Base-by-base conservation (phyloP, 2,888 invertebrate genomes). In the Acleris laterana region DNA sequence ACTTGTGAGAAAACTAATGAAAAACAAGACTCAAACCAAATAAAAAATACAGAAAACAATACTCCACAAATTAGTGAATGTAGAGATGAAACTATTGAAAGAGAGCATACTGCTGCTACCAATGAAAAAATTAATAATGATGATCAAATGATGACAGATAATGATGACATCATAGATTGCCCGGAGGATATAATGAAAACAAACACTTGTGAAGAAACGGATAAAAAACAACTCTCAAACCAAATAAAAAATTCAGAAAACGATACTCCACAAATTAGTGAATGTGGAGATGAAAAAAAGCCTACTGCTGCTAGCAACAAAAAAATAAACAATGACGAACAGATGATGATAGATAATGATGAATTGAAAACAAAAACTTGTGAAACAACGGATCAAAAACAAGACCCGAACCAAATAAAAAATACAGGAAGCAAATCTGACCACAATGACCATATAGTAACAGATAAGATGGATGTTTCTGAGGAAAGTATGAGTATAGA, bases 171-270 rank as follows among this genome's bases (percentile, higher is more conserved):
- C 13, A 13, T 13, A 13, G 38, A 38, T 38, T 38, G 5, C 38
- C 13, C 38, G 38, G 38, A 38, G 38, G 38, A 22, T n/a, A 2
- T 17, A 28, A 66, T 46, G 44, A 49, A 60, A 65, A 60, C 53
- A 19, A 60, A 56, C 3, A 38, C 25, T 9, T 38, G 7, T 53
- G 38, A 53, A 22, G 16, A 7, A 25, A 44, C 49, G 55, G 53
- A 55, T 20, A 55, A 65, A 55, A 55, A 44, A 48, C 13, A 16
- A 50, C 28, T 56, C 28, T 16, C 56, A 50, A 20, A 50, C 16
- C 11, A 16, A 38, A 38, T 50, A 3, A 20, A 25, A 51, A 51
- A 51, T 11, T 5, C 20, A 51, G 25, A 22, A n/a, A 28, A 32
- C 9, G 38, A 13, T 38, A 38, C 38, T 13, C 11, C 38, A 38